phyloP scores from a whole-genome alignment of 2,113 vertebrate species.

The Pantherophis guttatus region DNA sequence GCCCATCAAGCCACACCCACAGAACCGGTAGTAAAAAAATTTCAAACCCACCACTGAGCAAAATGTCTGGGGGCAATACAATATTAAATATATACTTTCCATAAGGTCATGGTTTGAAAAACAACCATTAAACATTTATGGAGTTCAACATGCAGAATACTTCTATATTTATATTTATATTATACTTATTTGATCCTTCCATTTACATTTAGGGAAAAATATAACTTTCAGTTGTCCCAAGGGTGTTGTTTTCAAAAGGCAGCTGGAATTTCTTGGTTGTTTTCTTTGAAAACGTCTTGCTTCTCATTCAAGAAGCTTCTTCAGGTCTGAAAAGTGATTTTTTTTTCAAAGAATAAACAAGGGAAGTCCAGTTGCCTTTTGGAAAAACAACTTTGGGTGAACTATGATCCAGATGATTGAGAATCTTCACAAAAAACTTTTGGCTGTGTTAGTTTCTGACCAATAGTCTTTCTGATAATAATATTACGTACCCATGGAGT shows the following conservation, averaged over 20 bases:
- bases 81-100: background rate
- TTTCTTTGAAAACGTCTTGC: background rate
- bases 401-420: background rate
- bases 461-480: background rate
- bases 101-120: background rate
- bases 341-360: background rate
- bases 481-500: background rate
- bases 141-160: background rate
- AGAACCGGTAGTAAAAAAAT: too few relatives aligned
- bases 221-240: background rate
- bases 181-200: background rate
- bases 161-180: background rate
- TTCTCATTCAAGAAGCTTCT: background rate
- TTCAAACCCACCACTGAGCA: background rate
- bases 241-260: background rate
- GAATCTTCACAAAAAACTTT: background rate
- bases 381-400: background rate
- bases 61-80: background rate
- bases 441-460: background rate
- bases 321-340: background rate
- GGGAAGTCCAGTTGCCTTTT: background rate
- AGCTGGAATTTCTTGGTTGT: background rate
- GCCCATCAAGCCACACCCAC: too few relatives aligned
- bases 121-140: background rate
- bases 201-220: background rate